Conservation (phyloP, 2,888 invertebrate species). For the Macrophya alboannulata region DNA sequence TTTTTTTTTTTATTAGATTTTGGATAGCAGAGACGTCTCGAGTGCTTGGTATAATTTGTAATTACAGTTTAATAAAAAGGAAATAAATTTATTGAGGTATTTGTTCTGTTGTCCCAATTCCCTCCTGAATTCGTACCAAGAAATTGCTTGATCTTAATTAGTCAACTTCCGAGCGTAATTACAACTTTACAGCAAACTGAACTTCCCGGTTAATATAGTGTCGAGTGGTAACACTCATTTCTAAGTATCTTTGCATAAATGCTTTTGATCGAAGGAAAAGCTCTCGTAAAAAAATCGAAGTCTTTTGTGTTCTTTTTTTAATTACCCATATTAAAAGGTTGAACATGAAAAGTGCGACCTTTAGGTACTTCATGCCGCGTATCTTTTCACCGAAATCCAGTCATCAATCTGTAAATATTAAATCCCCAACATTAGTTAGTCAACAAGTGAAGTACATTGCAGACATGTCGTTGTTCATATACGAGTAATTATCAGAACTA, state of each 20-base stretch:
- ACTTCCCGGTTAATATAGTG: constrained; percentile 9
- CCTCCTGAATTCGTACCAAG: neutral
- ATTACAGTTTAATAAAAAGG: neutral
- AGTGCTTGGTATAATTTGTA: neutral
- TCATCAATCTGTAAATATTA: constrained; percentile 71
- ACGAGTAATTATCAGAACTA: neutral
- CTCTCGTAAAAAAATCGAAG: neutral
- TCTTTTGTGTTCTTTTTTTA: constrained; percentile 17
- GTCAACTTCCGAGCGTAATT: neutral
- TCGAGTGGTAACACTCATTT: neutral
- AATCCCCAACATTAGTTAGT: neutral
- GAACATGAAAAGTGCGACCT: constrained; percentile 74
- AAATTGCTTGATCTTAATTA: constrained; percentile 17
- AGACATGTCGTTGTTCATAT: neutral
- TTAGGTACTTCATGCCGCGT: constrained; percentile 75
- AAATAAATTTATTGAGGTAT: neutral
- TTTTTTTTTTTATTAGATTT: neutral
- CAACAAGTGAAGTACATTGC: neutral
- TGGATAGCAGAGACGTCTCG: neutral
- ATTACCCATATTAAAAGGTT: constrained; percentile 78
- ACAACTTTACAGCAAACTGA: constrained; percentile 7
- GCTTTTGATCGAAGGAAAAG: neutral
- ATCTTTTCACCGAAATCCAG: constrained; percentile 66
- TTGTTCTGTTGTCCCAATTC: neutral
- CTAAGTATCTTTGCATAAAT: neutral